A percentile compares a stretch with the other conserved stretches of the same genome.
Conservation (phyloP, 2,797 vertebrate species). For the Syndactyla subalaris region DNA sequence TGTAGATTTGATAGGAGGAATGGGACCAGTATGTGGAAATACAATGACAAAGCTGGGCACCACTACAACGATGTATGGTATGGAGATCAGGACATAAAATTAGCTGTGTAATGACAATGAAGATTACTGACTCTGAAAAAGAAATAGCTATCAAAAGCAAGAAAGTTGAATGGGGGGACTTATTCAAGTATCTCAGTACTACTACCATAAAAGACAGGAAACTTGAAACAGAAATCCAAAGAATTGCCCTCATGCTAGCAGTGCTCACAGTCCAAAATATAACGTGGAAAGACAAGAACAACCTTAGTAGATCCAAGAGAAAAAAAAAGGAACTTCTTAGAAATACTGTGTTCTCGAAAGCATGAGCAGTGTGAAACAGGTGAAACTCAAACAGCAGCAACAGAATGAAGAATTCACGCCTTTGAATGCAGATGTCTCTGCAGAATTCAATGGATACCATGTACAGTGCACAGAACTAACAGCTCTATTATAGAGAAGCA, state of each 20-base stretch:
- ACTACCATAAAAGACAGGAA: slow-evolving; percentile 39
- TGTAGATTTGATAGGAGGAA: slow-evolving; percentile 32
- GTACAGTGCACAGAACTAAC: slow-evolving; percentile 55
- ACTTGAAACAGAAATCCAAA: slow-evolving; percentile 48
- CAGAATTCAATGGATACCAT: slow-evolving; percentile 54
- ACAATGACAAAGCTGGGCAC: background rate
- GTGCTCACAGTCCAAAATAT: slow-evolving; percentile 7
- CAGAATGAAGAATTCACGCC: slow-evolving; percentile 55
- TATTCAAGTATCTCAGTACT: slow-evolving; percentile 49
- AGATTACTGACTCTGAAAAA: slow-evolving; percentile 38
- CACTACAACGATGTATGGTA: background rate
- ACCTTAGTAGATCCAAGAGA: slow-evolving; percentile 26
- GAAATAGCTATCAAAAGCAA: slow-evolving; percentile 60
- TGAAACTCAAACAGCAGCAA: slow-evolving; percentile 52
- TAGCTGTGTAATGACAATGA: slow-evolving; percentile 25
- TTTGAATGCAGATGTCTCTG: slow-evolving; percentile 63
- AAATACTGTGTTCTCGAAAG: slow-evolving; percentile 48
- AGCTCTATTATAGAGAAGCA: slow-evolving; percentile 58
- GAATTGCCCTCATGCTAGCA: slow-evolving; percentile 45
- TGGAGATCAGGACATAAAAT: slow-evolving; percentile 44
- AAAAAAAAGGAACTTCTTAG: background rate
- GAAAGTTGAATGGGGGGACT: slow-evolving; percentile 23
- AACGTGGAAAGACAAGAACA: slow-evolving; percentile 53
- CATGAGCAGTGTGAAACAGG: slow-evolving; percentile 36
- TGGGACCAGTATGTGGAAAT: background rate